These are phyloP conservation scores for Entomobrya proxima DNA, from an alignment of 2,888 invertebrate genomes.

Conservation along the genomic window DNA sequence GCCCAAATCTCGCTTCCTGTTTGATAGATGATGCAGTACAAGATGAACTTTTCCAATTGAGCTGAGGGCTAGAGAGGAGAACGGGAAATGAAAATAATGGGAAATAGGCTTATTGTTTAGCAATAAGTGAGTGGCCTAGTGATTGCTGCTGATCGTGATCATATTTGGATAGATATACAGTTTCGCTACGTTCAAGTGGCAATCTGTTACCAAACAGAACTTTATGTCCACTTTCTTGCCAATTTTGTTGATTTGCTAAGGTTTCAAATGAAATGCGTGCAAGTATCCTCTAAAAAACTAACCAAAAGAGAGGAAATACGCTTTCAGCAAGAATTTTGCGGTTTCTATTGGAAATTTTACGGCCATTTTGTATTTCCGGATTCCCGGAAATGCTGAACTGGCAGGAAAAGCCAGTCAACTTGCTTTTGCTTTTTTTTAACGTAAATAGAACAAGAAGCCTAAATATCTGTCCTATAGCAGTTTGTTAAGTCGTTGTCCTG, in stretches of 20 bases:
- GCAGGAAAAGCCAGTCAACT: background rate
- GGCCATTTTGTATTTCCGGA: background rate
- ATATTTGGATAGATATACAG: too few species aligned
- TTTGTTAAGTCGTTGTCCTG: background rate
- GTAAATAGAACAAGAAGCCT: background rate
- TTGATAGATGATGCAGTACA: too few species aligned
- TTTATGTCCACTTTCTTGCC: too few species aligned
- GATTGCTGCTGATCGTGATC: too few species aligned
- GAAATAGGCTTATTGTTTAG: too few species aligned
- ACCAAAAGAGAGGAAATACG: background rate
- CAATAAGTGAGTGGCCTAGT: too few species aligned
- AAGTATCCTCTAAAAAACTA: too few species aligned
- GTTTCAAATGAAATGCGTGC: too few species aligned
- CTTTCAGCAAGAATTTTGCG: background rate
- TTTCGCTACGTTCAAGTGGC: too few species aligned
- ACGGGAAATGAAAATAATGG: background rate
- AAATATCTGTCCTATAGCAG: background rate
- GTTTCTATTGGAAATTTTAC: background rate
- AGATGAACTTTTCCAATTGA: slow-evolving; percentile 19
- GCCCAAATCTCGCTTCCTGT: too few species aligned
- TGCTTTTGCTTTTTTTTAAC: background rate
- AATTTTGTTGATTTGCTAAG: too few species aligned
- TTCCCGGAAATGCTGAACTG: background rate
- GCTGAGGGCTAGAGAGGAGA: background rate
- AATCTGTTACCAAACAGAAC: too few species aligned